phyloP scores from a whole-genome alignment of 2,113 vertebrate species.

The Hippocampus zosterae region DNA sequence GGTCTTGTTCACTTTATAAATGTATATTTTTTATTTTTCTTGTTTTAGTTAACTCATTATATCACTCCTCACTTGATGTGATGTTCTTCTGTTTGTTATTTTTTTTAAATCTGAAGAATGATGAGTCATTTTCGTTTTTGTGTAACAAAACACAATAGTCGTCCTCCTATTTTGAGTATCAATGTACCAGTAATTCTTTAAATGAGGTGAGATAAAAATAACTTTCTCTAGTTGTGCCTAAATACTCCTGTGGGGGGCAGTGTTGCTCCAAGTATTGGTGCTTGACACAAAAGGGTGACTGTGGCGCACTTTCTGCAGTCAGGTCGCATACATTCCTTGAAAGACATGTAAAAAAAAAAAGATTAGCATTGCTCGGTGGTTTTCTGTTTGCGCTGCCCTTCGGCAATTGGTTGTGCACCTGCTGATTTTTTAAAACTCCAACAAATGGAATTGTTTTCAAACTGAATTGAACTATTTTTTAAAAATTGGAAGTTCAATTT shows the following conservation, averaged over 20 bases:
- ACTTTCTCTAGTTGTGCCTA: constrained; percentile 4
- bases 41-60: not conserved
- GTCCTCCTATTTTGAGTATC: not conserved
- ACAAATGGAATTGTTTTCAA: constrained; percentile 11
- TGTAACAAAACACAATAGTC: not conserved
- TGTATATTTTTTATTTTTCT: not conserved
- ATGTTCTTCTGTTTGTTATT: not conserved
- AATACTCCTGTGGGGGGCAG: constrained; percentile 65
- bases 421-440: not conserved
- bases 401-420: constrained; percentile 6
- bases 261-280: constrained; percentile 57
- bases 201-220: constrained; percentile 10
- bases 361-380: constrained; percentile 19
- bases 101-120: not conserved
- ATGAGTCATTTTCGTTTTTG: not conserved
- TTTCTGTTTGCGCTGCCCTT: constrained; percentile 4
- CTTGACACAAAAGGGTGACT: not conserved
- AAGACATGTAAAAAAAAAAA: constrained; percentile 20
- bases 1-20: too few species aligned
- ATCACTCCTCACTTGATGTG: not conserved
- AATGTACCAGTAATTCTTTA: not conserved
- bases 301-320: constrained; percentile 48
- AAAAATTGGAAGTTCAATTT: constrained; percentile 3
- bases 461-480: not conserved
- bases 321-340: constrained; percentile 27